phyloP scores from a whole-genome alignment of 2,113 vertebrate genomes.

The Plectropomus leopardus region DNA sequence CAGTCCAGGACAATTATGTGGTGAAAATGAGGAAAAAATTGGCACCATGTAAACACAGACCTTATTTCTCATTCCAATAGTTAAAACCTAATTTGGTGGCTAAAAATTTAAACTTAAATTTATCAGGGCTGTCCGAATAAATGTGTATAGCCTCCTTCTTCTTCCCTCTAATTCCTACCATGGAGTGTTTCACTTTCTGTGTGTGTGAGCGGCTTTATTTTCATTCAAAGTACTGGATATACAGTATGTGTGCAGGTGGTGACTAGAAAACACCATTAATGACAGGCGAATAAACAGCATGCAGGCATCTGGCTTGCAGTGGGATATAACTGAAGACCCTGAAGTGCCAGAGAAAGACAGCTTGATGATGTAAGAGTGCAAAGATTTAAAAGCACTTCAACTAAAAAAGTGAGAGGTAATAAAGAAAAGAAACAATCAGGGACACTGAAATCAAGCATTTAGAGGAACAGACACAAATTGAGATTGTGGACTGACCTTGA shows the following conservation, averaged over 20 bases:
- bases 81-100: not conserved
- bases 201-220: not conserved
- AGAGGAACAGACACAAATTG: not conserved
- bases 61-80: not conserved
- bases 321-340: not conserved
- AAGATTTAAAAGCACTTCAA: not conserved
- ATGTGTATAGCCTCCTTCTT: not conserved
- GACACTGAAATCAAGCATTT: not conserved
- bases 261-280: slow-evolving; percentile 13
- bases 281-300: not conserved
- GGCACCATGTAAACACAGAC: not conserved
- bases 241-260: not conserved
- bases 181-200: not conserved
- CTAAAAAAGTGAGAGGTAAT: not conserved
- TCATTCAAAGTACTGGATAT: not conserved
- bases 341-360: not conserved
- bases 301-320: not conserved
- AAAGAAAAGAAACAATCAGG: too few relatives aligned
- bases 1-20: not conserved
- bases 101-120: slow-evolving; percentile 6
- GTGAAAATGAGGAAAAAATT: not conserved
- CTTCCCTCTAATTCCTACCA: not conserved
- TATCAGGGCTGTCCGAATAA: not conserved
- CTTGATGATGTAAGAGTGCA: not conserved
- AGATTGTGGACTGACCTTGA: slow-evolving; percentile 6